Evolutionary conservation across 1,140 invertebrate genomes (phyloP).

Genomic region (Chrysoperla carnea): DNA sequence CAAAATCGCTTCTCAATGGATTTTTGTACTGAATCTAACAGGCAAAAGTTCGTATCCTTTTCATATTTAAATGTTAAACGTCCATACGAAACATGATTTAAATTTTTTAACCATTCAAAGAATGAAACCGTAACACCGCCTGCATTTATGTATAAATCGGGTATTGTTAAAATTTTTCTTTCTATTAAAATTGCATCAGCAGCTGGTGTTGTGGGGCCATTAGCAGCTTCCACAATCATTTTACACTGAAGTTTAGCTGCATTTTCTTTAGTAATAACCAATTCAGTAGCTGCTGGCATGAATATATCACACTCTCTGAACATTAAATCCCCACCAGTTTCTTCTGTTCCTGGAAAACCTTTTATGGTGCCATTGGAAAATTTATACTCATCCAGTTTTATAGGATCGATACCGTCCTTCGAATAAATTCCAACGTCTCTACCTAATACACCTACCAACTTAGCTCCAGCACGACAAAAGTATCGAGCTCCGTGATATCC

Average conservation of each 20-base stretch:
- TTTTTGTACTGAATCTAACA: constrained; percentile 32
- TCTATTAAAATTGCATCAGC: constrained; percentile 55
- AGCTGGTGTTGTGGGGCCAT: constrained; percentile 72
- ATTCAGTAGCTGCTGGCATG: constrained; percentile 71
- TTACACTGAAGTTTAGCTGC: constrained; percentile 35
- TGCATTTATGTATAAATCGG: constrained; percentile 71
- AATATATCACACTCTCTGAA: constrained; percentile 71
- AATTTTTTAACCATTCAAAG: constrained; percentile 85
- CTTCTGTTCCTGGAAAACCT: constrained; percentile 55
- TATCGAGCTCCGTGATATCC: constrained; percentile 66
- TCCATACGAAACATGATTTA: constrained; percentile 80
- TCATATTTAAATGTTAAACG: constrained; percentile 76
- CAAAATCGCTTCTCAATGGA: constrained; percentile 4
- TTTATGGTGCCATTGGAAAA: constrained; percentile 41
- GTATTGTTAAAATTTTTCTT: constrained; percentile 53
- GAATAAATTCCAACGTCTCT: constrained; percentile 51
- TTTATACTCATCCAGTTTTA: constrained; percentile 24
- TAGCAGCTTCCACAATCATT: constrained; percentile 59
- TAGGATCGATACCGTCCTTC: constrained; percentile 63
- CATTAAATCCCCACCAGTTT: constrained; percentile 37
- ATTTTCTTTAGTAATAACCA: constrained; percentile 58
- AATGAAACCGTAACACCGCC: constrained; percentile 88
- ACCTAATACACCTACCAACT: constrained; percentile 65
- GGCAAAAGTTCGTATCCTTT: constrained; percentile 45
- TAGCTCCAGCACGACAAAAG: constrained; percentile 57